Base-by-base conservation (phyloP, 1,140 invertebrate genomes). In the Chelonus insularis region DNA sequence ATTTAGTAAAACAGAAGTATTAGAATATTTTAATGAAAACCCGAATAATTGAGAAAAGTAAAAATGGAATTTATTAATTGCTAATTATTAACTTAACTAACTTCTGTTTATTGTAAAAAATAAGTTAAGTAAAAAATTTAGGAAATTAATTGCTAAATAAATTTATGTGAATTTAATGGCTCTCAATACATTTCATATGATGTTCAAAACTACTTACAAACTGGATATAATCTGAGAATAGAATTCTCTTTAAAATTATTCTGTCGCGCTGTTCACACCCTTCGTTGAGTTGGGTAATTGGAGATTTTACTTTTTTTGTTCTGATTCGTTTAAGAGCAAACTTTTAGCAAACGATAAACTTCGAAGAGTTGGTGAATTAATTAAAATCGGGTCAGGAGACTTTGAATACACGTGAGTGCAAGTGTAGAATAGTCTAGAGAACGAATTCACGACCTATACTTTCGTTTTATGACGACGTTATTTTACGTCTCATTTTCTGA, bases 351-450 rank as follows among this genome's bases (percentile, higher is more conserved):
- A 59, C 63, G 66, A 64, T 68, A 63, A 67, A 64, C 59, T 68
- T 66, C 57, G 63, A 9, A 4, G 48, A 65, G 66, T 66, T 61
- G 57, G 55, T 55, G 60, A 64, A 71, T 71, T 71, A 71, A 71
- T 71, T 69, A 69, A 57, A 71, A 65, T 62, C 63, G 57, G 66
- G 66, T 67, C 63, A 64, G 41, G 51, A 32, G 23, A 58, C 32
- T 18, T 12, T 43, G 50, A 11, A 29, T 16, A 32, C 32, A 52
- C 12, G 50, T 32, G 14, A 36, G 50, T n/a, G 41, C 14, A 18
- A 43, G 41, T 43, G 18, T 16, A 18, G 14, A 14, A 9, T 14
- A 8, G 6, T 18, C 14, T 16, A 4, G 4, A 7, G 12, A 43
- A 16, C 14, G 12, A 18, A 8, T 43, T 20, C 41, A 16, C 41